Conservation (phyloP, 2,797 vertebrate species). For the Melanogrammus aeglefinus region DNA sequence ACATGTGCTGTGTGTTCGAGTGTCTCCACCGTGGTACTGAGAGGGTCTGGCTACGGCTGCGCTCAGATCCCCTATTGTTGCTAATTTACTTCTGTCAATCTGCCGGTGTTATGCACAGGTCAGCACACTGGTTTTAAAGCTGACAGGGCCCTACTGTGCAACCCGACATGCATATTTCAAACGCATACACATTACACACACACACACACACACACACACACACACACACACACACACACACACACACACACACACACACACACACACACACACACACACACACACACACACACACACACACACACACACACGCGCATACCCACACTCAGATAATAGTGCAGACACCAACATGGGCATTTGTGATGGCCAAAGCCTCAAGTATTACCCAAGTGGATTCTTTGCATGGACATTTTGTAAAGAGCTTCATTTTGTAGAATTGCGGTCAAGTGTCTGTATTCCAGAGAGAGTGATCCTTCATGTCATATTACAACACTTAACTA, state of each 20-base stretch:
- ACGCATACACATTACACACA: conserved; percentile 2
- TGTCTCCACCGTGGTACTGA: conserved; percentile 24
- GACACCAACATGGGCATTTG: not conserved
- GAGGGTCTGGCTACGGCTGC: conserved; percentile 28
- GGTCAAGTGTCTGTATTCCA: too few species aligned
- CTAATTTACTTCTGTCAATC: conserved; percentile 35
- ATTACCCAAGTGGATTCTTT: conserved; percentile 39
- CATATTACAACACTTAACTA: too few species aligned
- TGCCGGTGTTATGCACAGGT: conserved; percentile 56
- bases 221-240: not conserved
- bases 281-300: not conserved
- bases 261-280: too few species aligned
- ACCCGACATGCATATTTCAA: conserved; percentile 10
- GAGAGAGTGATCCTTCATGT: too few species aligned
- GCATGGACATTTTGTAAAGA: conserved; percentile 18
- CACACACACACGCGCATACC: conserved; percentile 8
- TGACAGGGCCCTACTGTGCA: conserved; percentile 20
- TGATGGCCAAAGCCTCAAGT: conserved; percentile 57
- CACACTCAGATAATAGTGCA: not conserved
- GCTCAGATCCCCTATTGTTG: conserved; percentile 22
- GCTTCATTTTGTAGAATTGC: not conserved
- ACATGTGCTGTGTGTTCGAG: conserved; percentile 6
- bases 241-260: too few species aligned
- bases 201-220: conserved; percentile 10
- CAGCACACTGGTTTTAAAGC: conserved; percentile 43